phyloP scores from a whole-genome alignment of 2,113 vertebrate species.

The Plotosus lineatus region DNA sequence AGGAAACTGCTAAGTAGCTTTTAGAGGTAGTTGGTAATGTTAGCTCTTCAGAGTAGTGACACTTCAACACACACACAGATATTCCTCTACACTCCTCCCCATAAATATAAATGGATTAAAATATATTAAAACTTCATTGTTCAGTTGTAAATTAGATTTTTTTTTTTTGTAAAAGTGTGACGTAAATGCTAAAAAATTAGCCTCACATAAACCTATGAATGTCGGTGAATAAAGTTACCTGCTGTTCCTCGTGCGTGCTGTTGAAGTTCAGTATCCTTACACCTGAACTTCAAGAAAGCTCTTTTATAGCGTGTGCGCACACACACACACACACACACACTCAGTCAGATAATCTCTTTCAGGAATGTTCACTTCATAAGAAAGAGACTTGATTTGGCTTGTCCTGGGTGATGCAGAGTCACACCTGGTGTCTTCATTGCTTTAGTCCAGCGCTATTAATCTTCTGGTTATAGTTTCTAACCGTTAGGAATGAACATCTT shows the following conservation, averaged over 20 bases:
- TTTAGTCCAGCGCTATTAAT: background rate
- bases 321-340: constrained; percentile 24
- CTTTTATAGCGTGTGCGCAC: constrained; percentile 41
- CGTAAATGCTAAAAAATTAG: background rate
- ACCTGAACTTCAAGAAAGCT: constrained; percentile 16
- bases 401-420: background rate
- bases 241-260: background rate
- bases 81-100: background rate
- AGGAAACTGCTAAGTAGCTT: background rate
- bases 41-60: background rate
- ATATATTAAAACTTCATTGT: background rate
- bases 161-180: background rate
- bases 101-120: background rate
- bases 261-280: constrained; percentile 39
- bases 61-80: background rate
- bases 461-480: background rate
- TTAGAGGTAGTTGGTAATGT: background rate
- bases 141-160: background rate
- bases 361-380: constrained; percentile 41
- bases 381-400: constrained; percentile 38
- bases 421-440: background rate
- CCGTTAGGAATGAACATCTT: background rate
- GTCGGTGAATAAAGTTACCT: constrained; percentile 6
- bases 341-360: constrained; percentile 29
- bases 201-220: background rate